These are phyloP conservation scores for Neopipo cinnamomea DNA, from an alignment of 2,113 vertebrate genomes.

Conservation along the genomic window DNA sequence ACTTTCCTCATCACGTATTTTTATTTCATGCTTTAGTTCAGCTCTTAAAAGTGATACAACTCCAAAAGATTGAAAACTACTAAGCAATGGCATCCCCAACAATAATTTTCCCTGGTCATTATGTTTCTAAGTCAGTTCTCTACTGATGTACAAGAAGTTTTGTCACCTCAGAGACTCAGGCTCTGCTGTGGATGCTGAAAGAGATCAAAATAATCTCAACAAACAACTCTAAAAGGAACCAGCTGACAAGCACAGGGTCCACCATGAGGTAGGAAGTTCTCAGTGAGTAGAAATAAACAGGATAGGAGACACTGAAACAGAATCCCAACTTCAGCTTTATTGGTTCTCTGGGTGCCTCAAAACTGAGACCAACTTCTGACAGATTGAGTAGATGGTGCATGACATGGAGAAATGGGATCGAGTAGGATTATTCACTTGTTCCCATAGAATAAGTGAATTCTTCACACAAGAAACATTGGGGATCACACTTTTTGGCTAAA, in stretches of 20 bases:
- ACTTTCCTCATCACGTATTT: neutral
- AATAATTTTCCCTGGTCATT: neutral
- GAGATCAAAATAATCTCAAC: neutral
- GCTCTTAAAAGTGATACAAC: neutral
- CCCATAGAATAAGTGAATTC: neutral
- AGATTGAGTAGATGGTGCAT: neutral
- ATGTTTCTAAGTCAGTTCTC: neutral
- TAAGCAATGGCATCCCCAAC: neutral
- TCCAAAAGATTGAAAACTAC: neutral
- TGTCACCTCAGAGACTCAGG: neutral
- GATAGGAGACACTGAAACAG: neutral
- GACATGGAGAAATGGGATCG: neutral
- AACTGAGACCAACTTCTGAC: neutral
- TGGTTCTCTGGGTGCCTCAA: neutral
- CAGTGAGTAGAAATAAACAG: neutral
- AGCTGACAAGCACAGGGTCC: neutral
- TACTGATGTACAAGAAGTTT: neutral
- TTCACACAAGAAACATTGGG: neutral
- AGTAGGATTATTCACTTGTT: neutral
- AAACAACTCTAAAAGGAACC: neutral
- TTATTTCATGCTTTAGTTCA: neutral
- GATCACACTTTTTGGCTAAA: neutral
- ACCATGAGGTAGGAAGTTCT: neutral
- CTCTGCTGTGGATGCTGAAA: neutral
- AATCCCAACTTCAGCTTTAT: neutral